Evolutionary conservation across 1,140 invertebrate genomes (phyloP).

Genomic region (Drosophila trapezifrons): DNA sequence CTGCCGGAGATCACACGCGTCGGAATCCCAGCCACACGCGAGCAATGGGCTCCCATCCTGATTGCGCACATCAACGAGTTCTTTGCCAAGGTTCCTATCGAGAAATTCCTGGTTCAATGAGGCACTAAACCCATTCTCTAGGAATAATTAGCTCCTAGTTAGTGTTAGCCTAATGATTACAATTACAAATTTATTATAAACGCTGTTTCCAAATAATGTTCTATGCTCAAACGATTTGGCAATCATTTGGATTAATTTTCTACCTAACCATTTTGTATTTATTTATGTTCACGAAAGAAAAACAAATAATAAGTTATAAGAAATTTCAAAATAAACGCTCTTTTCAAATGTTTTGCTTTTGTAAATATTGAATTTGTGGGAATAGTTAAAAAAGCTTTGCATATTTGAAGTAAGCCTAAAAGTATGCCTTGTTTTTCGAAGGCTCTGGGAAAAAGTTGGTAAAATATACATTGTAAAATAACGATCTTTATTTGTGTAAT

Average conservation of each 20-base stretch:
- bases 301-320: constrained; percentile 4
- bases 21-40: constrained; percentile 80
- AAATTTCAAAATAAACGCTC: constrained; percentile 37
- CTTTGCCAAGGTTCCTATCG: constrained; percentile 80
- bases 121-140: constrained; percentile 18
- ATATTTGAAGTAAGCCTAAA: background rate
- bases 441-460: too few relatives aligned
- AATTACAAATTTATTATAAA: constrained; percentile 56
- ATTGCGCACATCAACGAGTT: constrained; percentile 79
- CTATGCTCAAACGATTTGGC: constrained; percentile 50
- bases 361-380: background rate
- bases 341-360: constrained; percentile 8
- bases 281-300: constrained; percentile 60
- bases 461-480: background rate
- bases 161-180: constrained; percentile 62
- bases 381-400: background rate
- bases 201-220: constrained; percentile 77
- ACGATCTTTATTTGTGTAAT: background rate
- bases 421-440: constrained; percentile 6
- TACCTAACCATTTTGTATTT: constrained; percentile 64
- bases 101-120: constrained; percentile 77
- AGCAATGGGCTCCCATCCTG: constrained; percentile 81
- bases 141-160: constrained; percentile 60
- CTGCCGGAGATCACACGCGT: constrained; percentile 78
- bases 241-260: constrained; percentile 43